These are phyloP conservation scores for Sphaeramia orbicularis DNA, from an alignment of 2,797 vertebrate genomes.

Conservation along the genomic window DNA sequence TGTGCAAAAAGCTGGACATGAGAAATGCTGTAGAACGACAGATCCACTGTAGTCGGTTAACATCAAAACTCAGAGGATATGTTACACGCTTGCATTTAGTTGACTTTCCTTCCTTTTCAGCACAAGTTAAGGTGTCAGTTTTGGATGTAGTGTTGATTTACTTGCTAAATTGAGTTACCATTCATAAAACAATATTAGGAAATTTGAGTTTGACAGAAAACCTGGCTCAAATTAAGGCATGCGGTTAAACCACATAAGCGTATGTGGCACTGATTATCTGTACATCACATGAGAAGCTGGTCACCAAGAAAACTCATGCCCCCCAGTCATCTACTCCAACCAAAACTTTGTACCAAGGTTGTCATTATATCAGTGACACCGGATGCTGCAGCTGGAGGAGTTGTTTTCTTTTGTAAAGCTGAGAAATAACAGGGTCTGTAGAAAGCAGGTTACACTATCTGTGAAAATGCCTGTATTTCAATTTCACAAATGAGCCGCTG, in stretches of 20 bases:
- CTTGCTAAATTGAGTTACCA: neutral
- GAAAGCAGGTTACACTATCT: too few relatives aligned
- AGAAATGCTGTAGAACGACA: slow-evolving; percentile 49
- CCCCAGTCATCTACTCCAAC: too few relatives aligned
- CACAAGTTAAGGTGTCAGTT: neutral
- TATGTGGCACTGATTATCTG: neutral
- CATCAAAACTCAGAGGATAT: neutral
- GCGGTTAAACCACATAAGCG: neutral
- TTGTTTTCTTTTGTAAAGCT: too few relatives aligned
- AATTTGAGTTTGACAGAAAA: slow-evolving; percentile 3
- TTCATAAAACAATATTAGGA: neutral
- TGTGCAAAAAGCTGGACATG: slow-evolving; percentile 24
- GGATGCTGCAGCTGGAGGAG: too few relatives aligned
- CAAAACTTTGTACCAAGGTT: too few relatives aligned
- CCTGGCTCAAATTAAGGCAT: neutral
- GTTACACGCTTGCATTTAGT: neutral
- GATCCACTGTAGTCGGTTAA: slow-evolving; percentile 5
- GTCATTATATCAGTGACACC: too few relatives aligned
- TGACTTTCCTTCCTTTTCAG: slow-evolving; percentile 1
- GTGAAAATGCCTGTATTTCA: too few relatives aligned
- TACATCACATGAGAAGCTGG: too few relatives aligned
- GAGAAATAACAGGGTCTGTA: too few relatives aligned
- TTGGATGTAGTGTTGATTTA: neutral
- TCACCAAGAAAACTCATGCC: too few relatives aligned
- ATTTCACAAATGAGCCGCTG: too few relatives aligned